Conservation (phyloP, 2,797 vertebrate species). For the Aldrovandia affinis region DNA sequence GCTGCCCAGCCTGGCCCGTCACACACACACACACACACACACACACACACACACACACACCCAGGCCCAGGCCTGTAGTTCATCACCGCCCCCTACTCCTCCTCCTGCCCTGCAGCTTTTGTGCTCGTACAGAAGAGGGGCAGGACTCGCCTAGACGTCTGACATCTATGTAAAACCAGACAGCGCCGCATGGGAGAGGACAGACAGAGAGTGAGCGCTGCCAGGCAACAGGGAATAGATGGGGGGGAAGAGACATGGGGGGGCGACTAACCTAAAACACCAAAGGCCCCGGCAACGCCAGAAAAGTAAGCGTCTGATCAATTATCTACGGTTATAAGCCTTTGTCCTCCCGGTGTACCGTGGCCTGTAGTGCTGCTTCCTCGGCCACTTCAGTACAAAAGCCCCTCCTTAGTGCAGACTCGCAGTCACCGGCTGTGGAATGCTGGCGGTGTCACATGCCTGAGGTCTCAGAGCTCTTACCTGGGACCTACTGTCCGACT, state of each 20-base stretch:
- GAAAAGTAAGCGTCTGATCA: conserved; percentile 2
- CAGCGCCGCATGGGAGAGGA: conserved; percentile 6
- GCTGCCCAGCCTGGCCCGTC: conserved; percentile 40
- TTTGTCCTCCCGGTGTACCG: not conserved
- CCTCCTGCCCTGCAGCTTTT: conserved; percentile 59
- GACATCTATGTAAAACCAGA: conserved; percentile 72
- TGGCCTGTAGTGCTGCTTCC: not conserved
- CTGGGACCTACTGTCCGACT: conserved; percentile 71
- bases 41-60: not conserved
- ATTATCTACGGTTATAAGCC: not conserved
- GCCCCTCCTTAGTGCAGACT: not conserved
- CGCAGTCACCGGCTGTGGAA: not conserved
- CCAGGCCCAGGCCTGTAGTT: conserved; percentile 38
- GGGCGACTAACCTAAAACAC: conserved; percentile 11
- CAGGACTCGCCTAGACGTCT: conserved; percentile 66
- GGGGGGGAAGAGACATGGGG: conserved; percentile 21
- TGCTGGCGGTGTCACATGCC: not conserved
- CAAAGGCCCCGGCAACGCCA: conserved; percentile 11
- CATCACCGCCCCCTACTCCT: conserved; percentile 50
- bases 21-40: not conserved
- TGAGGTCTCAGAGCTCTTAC: conserved; percentile 58
- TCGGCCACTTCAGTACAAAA: not conserved
- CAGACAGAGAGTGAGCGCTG: conserved; percentile 26
- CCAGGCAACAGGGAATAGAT: conserved; percentile 5
- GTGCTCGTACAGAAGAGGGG: conserved; percentile 60